Evolutionary conservation across 1,140 invertebrate species (phyloP), one percentile per base, ranked within the genome.

Genomic region (Bathynomus jamesi): DNA sequence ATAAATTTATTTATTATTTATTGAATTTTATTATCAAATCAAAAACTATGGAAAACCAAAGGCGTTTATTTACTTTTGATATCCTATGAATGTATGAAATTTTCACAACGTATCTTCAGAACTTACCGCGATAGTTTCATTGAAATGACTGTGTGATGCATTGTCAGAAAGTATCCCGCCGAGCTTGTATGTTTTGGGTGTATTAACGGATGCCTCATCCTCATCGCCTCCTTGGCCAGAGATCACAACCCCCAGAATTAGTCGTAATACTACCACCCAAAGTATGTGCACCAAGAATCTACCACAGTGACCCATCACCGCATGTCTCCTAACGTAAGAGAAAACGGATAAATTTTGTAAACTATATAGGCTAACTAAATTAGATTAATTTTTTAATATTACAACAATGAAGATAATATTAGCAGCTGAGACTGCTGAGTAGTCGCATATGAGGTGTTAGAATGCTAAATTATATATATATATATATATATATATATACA

Each of bases 151-250:
- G 80, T 90, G 87, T 71, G 91, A 92, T 25, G 89, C 87, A 73
- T 88, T 88, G 81, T 88, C 90, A 65, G 90, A 92, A n/a, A 95
- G 85, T 11, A 95, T 92, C 27, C 92, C 93, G n/a, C 93, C 93
- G 68, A 95, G 93, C 69, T 78, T 79, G 73, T 78, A 81, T 13
- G 75, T 61, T 28, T 71, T 74, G n/a, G 79, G 74, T 28, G 73
- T 74, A n/a, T 78, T 61, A 28, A 21, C 67, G 10, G 65, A 24
- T 28, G 27, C 8, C 2, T 32, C n/a, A 4, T 66, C 65, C 28
- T 24, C 65, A 24, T 8, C 65, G 4, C 65, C 65, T 66, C 65
- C 29, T 53, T 53, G 40, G 40, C 40, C 40, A 53, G 40, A 53
- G 13, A 53, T 53, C 40, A 53, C 40, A 53, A 53, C 40, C 40